Percentiles rank a stretch among this genome's conserved stretches.
Evolutionary conservation across 1,140 invertebrate genomes (phyloP).

Genomic region (Melipona quadrifasciata): DNA sequence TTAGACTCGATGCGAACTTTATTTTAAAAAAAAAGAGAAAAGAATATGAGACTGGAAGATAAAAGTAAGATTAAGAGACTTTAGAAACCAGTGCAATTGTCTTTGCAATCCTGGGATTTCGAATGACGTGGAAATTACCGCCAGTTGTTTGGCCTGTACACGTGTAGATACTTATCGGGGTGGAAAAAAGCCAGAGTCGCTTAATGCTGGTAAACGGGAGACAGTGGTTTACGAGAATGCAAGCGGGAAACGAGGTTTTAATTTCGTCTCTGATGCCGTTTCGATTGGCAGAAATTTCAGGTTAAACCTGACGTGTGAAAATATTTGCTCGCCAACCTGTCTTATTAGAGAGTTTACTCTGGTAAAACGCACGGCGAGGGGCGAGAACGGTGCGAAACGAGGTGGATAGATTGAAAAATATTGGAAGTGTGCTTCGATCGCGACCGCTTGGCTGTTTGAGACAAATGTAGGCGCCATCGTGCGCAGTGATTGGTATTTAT

Average conservation of each 20-base stretch:
- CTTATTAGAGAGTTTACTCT: neutral
- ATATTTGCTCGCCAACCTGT: neutral
- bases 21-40: too few relatives aligned
- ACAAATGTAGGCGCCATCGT: neutral
- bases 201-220: neutral
- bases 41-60: too few relatives aligned
- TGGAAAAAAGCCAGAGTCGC: neutral
- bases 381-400: neutral
- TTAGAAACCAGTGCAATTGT: too few relatives aligned
- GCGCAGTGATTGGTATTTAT: constrained; percentile 9
- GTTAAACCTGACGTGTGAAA: neutral
- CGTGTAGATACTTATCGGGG: too few relatives aligned
- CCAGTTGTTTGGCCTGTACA: too few relatives aligned
- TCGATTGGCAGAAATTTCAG: neutral
- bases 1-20: too few relatives aligned
- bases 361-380: neutral
- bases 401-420: constrained; percentile 18
- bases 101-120: too few relatives aligned
- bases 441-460: neutral
- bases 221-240: neutral
- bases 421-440: neutral
- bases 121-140: too few relatives aligned
- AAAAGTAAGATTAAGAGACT: too few relatives aligned
- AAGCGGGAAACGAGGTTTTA: neutral
- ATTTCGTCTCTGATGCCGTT: neutral